Evolutionary conservation across 1,140 invertebrate genomes (phyloP), one percentile per base, ranked within the genome.

Genomic region (Panonychus citri): DNA sequence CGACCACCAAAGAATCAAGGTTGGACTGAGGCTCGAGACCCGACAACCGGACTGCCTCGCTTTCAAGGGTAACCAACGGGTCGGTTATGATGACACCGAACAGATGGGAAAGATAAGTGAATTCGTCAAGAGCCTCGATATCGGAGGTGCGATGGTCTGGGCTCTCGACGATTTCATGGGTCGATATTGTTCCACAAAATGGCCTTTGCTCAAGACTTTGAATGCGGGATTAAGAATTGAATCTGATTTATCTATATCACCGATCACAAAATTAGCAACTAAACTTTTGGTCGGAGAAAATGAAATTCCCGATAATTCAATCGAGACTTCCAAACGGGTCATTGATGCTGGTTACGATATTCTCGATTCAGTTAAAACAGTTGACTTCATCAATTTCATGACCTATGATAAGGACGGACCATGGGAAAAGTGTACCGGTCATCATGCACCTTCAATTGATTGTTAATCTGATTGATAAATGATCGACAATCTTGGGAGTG

Each of bases 331-430:
- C 2, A 67, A 64, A 53, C 62, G 66, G 66, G 62, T 74, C 69
- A 82, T 58, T 72, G 61, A 66, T 27, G 59, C 76, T 3, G 83
- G 81, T 0, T 93, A 90, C 62, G 83, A 91, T 60, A 68, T 89
- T 1, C 67, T 71, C 0, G 66, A 73, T 1, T 69, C 91, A 25
- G 80, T 77, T 1, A 66, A 74, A n/a, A 27, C 76, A 43, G 76
- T 79, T 8, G 83, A 89, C 62, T 87, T 88, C 62, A 74, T 90
- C 65, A 83, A 82, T 1, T 77, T 88, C 0, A 87, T 89, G 83
- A 79, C 80, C 0, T 89, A 87, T 55, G 86, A 90, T 65, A 86
- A 86, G 64, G 83, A 88, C 62, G 85, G 85, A 0, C 77, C 79
- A 7, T 89, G 85, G 85, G 85, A 89, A 64, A 67, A 73, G 3